A percentile compares a stretch with the other conserved stretches of the same genome.
phyloP scores from a whole-genome alignment of 1,140 invertebrate species.

The Eupristina koningsbergeri region DNA sequence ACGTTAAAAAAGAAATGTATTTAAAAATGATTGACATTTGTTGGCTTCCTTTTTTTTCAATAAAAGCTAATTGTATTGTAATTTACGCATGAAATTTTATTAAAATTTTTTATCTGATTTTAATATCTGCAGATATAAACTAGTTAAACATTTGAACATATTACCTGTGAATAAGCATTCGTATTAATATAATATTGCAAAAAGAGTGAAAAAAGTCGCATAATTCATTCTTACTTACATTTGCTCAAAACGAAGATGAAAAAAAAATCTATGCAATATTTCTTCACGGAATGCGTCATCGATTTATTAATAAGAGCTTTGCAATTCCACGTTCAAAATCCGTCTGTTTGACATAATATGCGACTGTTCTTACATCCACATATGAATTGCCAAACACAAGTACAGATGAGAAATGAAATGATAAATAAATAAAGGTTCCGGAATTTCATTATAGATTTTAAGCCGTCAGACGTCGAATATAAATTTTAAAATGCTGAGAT shows the following conservation, averaged over 20 bases:
- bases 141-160: background rate
- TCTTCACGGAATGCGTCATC: conserved; percentile 2
- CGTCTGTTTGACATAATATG: background rate
- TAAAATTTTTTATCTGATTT: background rate
- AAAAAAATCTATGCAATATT: background rate
- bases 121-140: background rate
- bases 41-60: too few relatives aligned
- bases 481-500: background rate
- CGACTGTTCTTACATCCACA: background rate
- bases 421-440: background rate
- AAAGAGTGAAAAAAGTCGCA: background rate
- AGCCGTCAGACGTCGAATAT: conserved; percentile 6
- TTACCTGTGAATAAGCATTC: background rate
- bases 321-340: conserved; percentile 32
- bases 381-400: background rate
- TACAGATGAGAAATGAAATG: conserved; percentile 47
- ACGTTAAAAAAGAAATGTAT: too few relatives aligned
- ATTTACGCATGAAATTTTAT: too few relatives aligned
- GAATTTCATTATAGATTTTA: background rate
- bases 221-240: background rate
- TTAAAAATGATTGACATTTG: too few relatives aligned
- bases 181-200: background rate
- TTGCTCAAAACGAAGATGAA: background rate
- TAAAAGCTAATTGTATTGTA: too few relatives aligned
- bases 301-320: conserved; percentile 42